Conservation (phyloP, 2,797 vertebrate species). For the Myioborus melanocephalus region DNA sequence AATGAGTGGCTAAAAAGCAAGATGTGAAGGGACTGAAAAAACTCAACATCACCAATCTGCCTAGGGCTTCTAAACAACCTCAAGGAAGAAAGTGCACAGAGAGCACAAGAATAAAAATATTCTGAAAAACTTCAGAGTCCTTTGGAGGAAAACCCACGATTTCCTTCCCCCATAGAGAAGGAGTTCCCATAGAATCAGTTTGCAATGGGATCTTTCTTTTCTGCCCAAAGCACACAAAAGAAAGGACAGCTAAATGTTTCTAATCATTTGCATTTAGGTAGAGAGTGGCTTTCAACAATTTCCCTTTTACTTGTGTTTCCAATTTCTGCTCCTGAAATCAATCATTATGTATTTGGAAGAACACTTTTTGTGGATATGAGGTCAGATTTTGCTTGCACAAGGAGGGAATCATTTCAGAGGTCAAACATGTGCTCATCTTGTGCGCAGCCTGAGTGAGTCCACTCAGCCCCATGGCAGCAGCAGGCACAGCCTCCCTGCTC, state of each 20-base stretch:
- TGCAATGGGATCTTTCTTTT: not conserved
- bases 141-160: not conserved
- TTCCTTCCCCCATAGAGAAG: not conserved
- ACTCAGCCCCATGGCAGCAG: not conserved
- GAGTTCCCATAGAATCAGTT: not conserved
- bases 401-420: not conserved
- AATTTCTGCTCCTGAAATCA: not conserved
- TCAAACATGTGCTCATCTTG: fast-evolving
- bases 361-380: not conserved
- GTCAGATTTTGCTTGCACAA: not conserved
- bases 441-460: not conserved
- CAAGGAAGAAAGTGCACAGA: not conserved
- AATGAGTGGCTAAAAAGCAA: not conserved
- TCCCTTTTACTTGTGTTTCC: not conserved
- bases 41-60: not conserved
- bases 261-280: not conserved
- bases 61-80: not conserved
- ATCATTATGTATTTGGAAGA: not conserved
- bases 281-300: not conserved
- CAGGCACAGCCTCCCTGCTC: not conserved
- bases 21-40: not conserved
- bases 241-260: not conserved
- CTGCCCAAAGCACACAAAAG: not conserved
- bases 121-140: not conserved
- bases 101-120: not conserved